Percentiles rank a stretch among this genome's conserved stretches.
Conservation (phyloP, 1,140 invertebrate genomes). For the Formica exsecta region DNA sequence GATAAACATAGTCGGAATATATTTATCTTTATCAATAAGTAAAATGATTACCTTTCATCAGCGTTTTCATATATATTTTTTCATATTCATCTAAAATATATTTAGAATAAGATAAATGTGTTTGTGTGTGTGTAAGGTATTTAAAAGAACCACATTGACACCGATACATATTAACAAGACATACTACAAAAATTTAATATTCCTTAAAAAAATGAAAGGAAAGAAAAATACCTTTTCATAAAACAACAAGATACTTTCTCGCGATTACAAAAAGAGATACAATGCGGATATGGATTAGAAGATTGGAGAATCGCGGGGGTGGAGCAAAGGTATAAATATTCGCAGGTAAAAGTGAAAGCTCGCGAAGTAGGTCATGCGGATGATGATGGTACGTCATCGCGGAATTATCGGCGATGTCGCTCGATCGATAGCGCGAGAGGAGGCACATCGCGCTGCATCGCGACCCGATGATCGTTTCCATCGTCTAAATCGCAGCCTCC, state of each 20-base stretch:
- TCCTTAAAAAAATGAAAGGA: background rate
- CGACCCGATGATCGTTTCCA: slow-evolving; percentile 1
- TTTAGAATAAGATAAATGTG: background rate
- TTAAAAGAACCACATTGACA: background rate
- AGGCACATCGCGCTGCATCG: slow-evolving; percentile 18
- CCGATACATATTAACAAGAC: background rate
- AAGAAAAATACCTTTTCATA: background rate
- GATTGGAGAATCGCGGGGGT: slow-evolving; percentile 12
- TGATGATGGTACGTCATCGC: slow-evolving; percentile 43
- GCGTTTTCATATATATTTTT: background rate
- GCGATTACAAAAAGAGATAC: background rate
- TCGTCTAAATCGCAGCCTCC: slow-evolving; percentile 25
- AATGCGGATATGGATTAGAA: slow-evolving; percentile 16
- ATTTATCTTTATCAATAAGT: background rate
- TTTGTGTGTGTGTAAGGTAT: background rate
- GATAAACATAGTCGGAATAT: background rate
- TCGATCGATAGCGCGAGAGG: slow-evolving; percentile 48
- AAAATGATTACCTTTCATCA: background rate
- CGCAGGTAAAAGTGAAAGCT: slow-evolving; percentile 56
- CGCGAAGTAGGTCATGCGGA: slow-evolving; percentile 53
- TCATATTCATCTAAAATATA: background rate
- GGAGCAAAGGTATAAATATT: slow-evolving; percentile 45
- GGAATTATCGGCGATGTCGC: slow-evolving; percentile 30
- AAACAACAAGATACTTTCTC: background rate
- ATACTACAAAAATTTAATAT: slow-evolving; percentile 1